These are phyloP conservation scores for Kradibia gibbosae DNA, from an alignment of 1,140 invertebrate genomes.

Conservation along the genomic window DNA sequence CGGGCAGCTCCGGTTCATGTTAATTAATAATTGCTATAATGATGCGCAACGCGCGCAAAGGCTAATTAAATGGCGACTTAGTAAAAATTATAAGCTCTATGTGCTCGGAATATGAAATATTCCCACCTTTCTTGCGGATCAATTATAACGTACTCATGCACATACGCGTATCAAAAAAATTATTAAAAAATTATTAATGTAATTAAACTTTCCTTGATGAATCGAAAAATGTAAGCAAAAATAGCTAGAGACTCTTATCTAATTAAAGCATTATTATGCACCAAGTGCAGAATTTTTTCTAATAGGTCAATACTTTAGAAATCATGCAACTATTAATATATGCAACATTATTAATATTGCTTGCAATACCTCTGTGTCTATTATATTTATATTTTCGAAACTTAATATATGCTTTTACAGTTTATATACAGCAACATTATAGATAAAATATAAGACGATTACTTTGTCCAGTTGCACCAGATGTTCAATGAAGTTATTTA, in stretches of 20 bases:
- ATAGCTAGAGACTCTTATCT: too few species aligned
- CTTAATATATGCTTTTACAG: background rate
- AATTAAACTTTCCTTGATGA: too few species aligned
- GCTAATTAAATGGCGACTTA: slow-evolving; percentile 8
- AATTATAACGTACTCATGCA: too few species aligned
- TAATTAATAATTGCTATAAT: slow-evolving; percentile 5
- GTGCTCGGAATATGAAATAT: background rate
- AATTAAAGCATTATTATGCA: too few species aligned
- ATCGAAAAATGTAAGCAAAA: too few species aligned
- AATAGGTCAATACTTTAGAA: background rate
- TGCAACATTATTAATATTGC: background rate
- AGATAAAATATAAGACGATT: background rate
- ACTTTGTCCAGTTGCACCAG: background rate
- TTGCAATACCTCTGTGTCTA: background rate
- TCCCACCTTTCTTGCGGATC: background rate
- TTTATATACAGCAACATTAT: background rate
- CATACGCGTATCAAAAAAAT: too few species aligned
- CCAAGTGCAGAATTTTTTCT: too few species aligned
- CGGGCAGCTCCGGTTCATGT: background rate
- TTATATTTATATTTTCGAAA: background rate
- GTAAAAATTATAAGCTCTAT: background rate
- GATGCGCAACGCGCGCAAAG: background rate
- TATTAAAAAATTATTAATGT: too few species aligned
- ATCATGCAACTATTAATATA: background rate
- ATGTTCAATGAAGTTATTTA: background rate